Base-by-base conservation (phyloP, 1,140 invertebrate species). In the Lineus longissimus region DNA sequence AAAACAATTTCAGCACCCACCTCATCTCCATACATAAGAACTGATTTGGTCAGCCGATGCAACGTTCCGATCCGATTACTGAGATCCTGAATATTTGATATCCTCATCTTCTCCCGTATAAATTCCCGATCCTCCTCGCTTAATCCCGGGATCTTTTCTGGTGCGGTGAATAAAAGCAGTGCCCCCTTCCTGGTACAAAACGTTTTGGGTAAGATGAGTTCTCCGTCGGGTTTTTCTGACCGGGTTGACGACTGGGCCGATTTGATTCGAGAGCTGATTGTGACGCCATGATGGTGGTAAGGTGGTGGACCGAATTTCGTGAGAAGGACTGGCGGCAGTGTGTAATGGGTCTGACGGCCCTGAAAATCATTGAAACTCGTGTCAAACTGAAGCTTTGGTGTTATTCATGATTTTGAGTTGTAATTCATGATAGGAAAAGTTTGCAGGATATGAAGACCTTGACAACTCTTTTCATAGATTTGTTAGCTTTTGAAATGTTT, bases 11-110 rank as follows among this genome's bases (percentile, higher is more conserved):
- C n/a, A n/a, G 17, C 62, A 57, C 57, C 64, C 67, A 78, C 77
- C 69, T 73, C 55, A 36, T 76, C 74, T 23, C 77, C 77, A 73
- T 70, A 79, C 61, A 75, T 71, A 40, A 79, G 67, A 7, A 77
- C 71, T 41, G 77, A 77, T 56, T 70, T 55, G 9, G 71, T 66
- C n/a, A 79, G 63, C 54, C 74, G 65, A 25, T 74, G 70, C 54
- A 77, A 41, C 7, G 73, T 77, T n/a, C 72, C 71, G 13, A 79
- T 59, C 56, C 73, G 73, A 17, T 72, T 55, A 67, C 70, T 73
- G 1, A 71, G 61, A 55, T 78, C 75, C 29, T 72, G 64, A 15
- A 70, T 65, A 11, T 58, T 60, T 62, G 59, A 62, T 17, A 36
- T 25, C 30, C 43, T 19, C n/a, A 19, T 25, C 6, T n/a, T 23